These are phyloP conservation scores for Heliocidaris erythrogramma DNA, from an alignment of 35 echinoderm and acorn worm species.

Conservation along the genomic window DNA sequence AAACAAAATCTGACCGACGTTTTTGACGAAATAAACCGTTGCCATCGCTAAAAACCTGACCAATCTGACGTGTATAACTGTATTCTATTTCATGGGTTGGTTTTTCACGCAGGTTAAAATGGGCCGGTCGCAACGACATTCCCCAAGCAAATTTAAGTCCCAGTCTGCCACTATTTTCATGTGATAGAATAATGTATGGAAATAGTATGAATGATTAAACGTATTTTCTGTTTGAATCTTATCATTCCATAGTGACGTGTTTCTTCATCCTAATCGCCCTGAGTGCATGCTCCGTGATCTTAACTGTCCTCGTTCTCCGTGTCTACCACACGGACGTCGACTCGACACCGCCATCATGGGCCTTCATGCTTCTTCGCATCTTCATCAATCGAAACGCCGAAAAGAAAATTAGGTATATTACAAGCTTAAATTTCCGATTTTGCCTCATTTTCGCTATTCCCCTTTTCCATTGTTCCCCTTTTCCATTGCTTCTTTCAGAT, in stretches of 20 bases:
- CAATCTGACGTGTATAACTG: too few species aligned
- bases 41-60: too few species aligned
- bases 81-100: too few species aligned
- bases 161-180: neutral
- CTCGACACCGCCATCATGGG: neutral
- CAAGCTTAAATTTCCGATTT: neutral
- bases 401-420: neutral
- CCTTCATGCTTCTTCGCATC: neutral
- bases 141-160: too few species aligned
- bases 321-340: neutral
- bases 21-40: too few species aligned
- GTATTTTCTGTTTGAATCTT: neutral
- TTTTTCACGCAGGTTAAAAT: too few species aligned
- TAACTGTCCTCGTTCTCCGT: neutral
- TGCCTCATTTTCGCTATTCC: neutral
- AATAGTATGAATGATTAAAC: neutral
- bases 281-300: neutral
- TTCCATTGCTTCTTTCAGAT: too few species aligned
- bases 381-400: neutral
- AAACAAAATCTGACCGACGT: too few species aligned
- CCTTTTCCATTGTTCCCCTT: too few species aligned
- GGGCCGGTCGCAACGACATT: too few species aligned
- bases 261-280: slow-evolving; percentile 13
- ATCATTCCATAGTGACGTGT: neutral
- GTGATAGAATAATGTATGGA: neutral